Conservation (phyloP, 2,888 invertebrate species). For the Zaprionus lineosus region DNA sequence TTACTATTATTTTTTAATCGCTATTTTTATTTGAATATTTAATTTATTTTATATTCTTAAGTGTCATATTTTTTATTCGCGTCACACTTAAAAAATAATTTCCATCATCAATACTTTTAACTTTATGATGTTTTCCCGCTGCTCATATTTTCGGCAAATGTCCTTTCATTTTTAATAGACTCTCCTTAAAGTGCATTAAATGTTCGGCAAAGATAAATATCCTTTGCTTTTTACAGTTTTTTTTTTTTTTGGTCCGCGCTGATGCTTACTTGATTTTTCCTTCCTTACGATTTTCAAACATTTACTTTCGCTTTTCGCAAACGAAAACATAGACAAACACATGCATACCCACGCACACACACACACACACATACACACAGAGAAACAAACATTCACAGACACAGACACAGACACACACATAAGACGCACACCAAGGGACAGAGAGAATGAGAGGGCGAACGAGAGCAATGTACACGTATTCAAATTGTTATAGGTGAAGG, state of each 20-base stretch:
- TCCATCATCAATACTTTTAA: too few relatives aligned
- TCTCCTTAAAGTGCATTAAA: conserved; percentile 42
- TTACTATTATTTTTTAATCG: too few relatives aligned
- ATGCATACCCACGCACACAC: conserved; percentile 23
- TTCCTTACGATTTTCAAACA: conserved; percentile 78
- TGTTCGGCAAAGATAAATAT: conserved; percentile 55
- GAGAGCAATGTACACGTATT: conserved; percentile 49
- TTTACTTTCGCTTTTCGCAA: conserved; percentile 77
- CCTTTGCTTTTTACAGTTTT: conserved; percentile 18
- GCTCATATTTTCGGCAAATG: conserved; percentile 39
- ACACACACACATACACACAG: conserved; percentile 18
- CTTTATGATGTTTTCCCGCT: too few relatives aligned
- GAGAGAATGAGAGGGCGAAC: conserved; percentile 12
- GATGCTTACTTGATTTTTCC: conserved; percentile 74
- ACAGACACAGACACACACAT: not conserved
- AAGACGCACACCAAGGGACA: conserved; percentile 17
- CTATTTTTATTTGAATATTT: too few relatives aligned
- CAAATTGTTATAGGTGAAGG: conserved; percentile 55
- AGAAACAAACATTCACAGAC: conserved; percentile 15
- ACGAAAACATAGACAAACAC: conserved; percentile 69
- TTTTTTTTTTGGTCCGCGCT: conserved; percentile 22
- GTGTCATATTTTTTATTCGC: too few relatives aligned
- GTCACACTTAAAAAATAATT: too few relatives aligned
- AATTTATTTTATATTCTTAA: too few relatives aligned
- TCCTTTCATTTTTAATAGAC: conserved; percentile 55